Evolutionary conservation across 2,113 vertebrate genomes (phyloP).

Genomic region (Podiceps cristatus): DNA sequence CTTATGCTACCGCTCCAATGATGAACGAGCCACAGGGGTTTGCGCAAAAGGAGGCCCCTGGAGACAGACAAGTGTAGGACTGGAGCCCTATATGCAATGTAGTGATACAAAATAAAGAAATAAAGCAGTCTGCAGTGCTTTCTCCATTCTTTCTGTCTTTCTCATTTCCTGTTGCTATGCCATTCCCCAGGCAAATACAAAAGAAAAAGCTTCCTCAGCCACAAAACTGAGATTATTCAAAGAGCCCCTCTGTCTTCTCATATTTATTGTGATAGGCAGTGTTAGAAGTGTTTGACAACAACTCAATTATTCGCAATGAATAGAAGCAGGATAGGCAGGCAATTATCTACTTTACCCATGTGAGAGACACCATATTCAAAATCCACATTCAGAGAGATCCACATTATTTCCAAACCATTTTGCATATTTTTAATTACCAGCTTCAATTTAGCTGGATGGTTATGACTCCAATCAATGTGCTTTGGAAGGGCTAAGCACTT

Average conservation of each 20-base stretch:
- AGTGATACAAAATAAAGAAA: not conserved
- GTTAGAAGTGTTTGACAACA: constrained; percentile 71
- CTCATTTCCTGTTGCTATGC: constrained; percentile 65
- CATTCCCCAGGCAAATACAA: constrained; percentile 46
- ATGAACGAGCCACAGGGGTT: rapidly evolving
- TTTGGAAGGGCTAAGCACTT: constrained; percentile 58
- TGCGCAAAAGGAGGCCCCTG: not conserved
- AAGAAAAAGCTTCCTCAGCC: constrained; percentile 48
- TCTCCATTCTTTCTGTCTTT: not conserved
- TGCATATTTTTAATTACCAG: constrained; percentile 73
- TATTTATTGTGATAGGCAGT: constrained; percentile 65
- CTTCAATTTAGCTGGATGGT: constrained; percentile 42
- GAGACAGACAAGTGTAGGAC: not conserved
- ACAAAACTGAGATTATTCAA: constrained; percentile 55
- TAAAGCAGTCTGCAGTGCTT: not conserved
- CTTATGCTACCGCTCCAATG: rapidly evolving
- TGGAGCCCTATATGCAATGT: rapidly evolving
- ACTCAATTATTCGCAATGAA: constrained; percentile 63
- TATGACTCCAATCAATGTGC: constrained; percentile 57
- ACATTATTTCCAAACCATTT: constrained; percentile 55
- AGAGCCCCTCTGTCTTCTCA: constrained; percentile 30
- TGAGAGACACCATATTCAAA: constrained; percentile 63
- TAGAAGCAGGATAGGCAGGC: constrained; percentile 59
- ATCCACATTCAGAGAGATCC: constrained; percentile 43
- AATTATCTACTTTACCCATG: constrained; percentile 68